These are phyloP conservation scores for Nomia melanderi DNA, from an alignment of 1,140 invertebrate genomes.

Conservation along the genomic window DNA sequence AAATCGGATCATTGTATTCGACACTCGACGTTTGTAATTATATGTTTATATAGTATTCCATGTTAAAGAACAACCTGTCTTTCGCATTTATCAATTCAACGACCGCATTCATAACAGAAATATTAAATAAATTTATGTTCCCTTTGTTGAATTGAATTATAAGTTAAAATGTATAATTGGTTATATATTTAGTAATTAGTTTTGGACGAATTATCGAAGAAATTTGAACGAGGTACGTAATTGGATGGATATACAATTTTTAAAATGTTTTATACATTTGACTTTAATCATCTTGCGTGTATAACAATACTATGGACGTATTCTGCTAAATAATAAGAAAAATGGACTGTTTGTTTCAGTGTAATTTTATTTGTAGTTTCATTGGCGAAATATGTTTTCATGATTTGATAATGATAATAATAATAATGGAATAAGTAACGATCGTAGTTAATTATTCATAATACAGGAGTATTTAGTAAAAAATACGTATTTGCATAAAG, in stretches of 20 bases:
- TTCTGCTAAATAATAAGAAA: too few relatives aligned
- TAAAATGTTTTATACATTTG: not conserved
- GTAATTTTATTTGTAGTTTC: too few relatives aligned
- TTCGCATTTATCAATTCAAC: not conserved
- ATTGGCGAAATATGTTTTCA: too few relatives aligned
- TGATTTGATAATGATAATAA: too few relatives aligned
- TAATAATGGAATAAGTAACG: too few relatives aligned
- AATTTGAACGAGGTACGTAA: not conserved
- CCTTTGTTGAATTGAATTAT: not conserved
- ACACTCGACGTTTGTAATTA: not conserved
- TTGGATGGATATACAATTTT: not conserved
- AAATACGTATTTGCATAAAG: too few relatives aligned
- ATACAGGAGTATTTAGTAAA: too few relatives aligned
- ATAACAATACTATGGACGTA: too few relatives aligned
- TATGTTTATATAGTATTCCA: not conserved
- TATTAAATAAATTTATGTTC: not conserved
- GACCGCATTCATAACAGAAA: not conserved
- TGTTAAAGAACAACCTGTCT: not conserved
- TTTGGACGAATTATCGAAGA: not conserved
- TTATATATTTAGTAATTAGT: not conserved
- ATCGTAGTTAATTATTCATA: too few relatives aligned
- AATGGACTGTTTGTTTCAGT: not conserved
- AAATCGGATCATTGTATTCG: not conserved
- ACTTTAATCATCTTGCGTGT: not conserved
- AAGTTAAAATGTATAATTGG: not conserved